Percentiles rank a stretch among this genome's conserved stretches.
phyloP scores from a whole-genome alignment of 1,140 invertebrate species.

The Atta colombica region DNA sequence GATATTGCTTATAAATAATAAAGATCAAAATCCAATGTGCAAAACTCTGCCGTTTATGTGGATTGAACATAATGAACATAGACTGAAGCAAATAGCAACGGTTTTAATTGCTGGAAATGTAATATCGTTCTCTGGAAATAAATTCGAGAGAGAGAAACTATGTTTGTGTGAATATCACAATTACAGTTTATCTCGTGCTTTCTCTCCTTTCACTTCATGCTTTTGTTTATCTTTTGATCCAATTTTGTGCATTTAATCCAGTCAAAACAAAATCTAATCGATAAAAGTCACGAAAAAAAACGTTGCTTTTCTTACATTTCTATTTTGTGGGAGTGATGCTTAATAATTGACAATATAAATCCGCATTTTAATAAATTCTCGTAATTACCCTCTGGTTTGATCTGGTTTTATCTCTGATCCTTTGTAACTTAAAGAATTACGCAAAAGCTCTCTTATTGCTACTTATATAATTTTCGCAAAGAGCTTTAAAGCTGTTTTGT shows the following conservation, averaged over 20 bases:
- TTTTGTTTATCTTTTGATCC: background rate
- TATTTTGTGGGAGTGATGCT: background rate
- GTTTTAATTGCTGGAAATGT: slow-evolving; percentile 38
- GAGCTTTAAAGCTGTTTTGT: background rate
- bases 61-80: background rate
- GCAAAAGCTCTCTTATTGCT: background rate
- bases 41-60: slow-evolving; percentile 4
- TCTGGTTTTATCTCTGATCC: background rate
- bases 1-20: background rate
- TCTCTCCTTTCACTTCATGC: background rate
- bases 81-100: background rate
- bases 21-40: background rate
- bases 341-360: background rate
- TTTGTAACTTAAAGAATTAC: background rate
- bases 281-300: slow-evolving; percentile 2
- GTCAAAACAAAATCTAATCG: slow-evolving; percentile 18
- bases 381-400: background rate
- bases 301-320: background rate
- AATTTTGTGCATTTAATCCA: slow-evolving; percentile 9
- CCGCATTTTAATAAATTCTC: background rate
- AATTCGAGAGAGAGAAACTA: background rate
- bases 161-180: slow-evolving; percentile 3
- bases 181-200: slow-evolving; percentile 7
- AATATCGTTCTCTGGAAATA: background rate
- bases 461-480: background rate